These are phyloP conservation scores for Cuniculus paca DNA, from an alignment of 2,797 vertebrate genomes.

Conservation along the genomic window DNA sequence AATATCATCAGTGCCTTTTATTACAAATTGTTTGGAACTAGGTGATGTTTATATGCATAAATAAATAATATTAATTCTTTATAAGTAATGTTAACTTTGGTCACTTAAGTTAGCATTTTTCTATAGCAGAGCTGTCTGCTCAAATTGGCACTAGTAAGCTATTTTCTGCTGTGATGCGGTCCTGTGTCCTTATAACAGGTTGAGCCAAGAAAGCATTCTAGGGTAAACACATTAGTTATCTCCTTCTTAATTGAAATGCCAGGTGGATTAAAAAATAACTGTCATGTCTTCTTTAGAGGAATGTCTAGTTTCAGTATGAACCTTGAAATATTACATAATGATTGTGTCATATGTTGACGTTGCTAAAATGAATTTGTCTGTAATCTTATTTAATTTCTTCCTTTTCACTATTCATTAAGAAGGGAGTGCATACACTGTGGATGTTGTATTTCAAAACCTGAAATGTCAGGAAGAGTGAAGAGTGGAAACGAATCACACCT, in stretches of 20 bases:
- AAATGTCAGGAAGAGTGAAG: conserved; percentile 57
- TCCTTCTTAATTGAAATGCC: conserved; percentile 80
- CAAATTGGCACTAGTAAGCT: conserved; percentile 59
- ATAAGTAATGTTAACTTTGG: conserved; percentile 2
- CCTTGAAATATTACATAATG: conserved; percentile 76
- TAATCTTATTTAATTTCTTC: conserved; percentile 77
- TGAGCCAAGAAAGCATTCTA: conserved; percentile 64
- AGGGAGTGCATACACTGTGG: conserved; percentile 64
- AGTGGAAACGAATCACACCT: conserved; percentile 68
- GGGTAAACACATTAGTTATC: conserved; percentile 81
- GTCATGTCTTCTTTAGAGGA: conserved; percentile 71
- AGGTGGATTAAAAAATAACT: conserved; percentile 79
- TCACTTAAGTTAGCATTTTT: conserved; percentile 48
- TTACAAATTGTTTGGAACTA: conserved; percentile 12
- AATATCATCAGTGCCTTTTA: neutral
- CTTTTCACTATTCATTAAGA: conserved; percentile 75
- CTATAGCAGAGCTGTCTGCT: conserved; percentile 11
- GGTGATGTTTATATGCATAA: neutral
- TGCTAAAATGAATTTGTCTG: conserved; percentile 74
- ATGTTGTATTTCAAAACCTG: conserved; percentile 68
- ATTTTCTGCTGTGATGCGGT: conserved; percentile 60
- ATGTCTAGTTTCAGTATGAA: conserved; percentile 67
- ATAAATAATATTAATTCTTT: conserved; percentile 33
- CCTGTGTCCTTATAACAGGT: conserved; percentile 67
- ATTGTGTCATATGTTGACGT: conserved; percentile 70